A percentile compares a stretch with the other conserved stretches of the same genome.
These are phyloP conservation scores for Tipula lateralis DNA, from an alignment of 2,888 invertebrate genomes.

Conservation along the genomic window DNA sequence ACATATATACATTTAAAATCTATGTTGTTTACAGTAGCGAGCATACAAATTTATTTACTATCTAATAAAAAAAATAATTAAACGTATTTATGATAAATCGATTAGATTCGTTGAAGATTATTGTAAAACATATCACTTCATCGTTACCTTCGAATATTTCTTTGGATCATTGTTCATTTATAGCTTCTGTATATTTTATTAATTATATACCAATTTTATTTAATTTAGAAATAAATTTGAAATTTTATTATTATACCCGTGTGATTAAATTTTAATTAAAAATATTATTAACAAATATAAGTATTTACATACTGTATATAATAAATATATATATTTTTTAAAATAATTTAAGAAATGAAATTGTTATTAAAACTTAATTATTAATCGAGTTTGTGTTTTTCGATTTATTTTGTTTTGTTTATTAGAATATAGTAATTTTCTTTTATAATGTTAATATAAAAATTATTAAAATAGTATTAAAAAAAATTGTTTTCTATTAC, in stretches of 20 bases:
- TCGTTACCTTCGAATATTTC: not conserved
- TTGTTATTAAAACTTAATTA: not conserved
- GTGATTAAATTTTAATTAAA: not conserved
- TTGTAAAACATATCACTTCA: not conserved
- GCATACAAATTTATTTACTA: not conserved
- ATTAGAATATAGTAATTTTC: not conserved
- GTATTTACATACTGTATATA: not conserved
- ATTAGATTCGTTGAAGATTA: not conserved
- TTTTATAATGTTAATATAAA: not conserved
- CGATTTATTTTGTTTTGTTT: not conserved
- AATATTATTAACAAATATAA: not conserved
- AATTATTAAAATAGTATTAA: not conserved
- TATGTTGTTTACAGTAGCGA: not conserved
- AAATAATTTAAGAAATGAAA: not conserved
- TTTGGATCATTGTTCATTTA: not conserved
- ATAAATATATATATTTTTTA: not conserved
- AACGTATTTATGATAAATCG: not conserved
- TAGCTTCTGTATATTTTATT: not conserved
- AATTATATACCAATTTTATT: not conserved
- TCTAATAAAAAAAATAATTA: not conserved
- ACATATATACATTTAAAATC: not conserved
- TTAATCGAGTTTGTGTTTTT: not conserved
- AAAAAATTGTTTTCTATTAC: not conserved
- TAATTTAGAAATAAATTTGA: not conserved
- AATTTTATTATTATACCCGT: not conserved